These are phyloP conservation scores for Calcarius ornatus DNA, from an alignment of 2,113 vertebrate genomes.

Conservation along the genomic window DNA sequence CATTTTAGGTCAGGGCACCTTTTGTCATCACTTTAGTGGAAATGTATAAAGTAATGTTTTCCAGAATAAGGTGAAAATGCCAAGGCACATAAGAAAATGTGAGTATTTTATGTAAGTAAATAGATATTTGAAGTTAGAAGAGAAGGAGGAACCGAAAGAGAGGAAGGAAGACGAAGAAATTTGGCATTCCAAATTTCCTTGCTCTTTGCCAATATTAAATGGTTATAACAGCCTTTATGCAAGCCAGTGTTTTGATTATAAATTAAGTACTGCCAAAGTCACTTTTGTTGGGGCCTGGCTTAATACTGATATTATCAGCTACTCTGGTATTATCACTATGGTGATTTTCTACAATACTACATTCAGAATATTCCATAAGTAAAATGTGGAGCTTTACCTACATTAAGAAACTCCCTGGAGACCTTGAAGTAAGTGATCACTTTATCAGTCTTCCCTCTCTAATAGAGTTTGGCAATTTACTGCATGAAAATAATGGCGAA, in stretches of 20 bases:
- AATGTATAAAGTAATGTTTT: background rate
- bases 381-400: conserved; percentile 22
- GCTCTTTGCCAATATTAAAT: background rate
- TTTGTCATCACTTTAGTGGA: conserved; percentile 14
- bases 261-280: background rate
- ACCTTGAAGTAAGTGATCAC: conserved; percentile 36
- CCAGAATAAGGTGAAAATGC: conserved; percentile 6
- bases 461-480: conserved; percentile 41
- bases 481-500: conserved; percentile 47
- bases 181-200: background rate
- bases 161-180: background rate
- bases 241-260: background rate
- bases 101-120: background rate
- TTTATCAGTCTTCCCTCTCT: conserved; percentile 35
- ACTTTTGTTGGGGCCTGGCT: background rate
- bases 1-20: background rate
- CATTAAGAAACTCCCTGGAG: conserved; percentile 34
- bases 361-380: conserved; percentile 4
- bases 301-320: background rate
- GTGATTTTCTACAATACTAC: background rate
- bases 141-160: background rate
- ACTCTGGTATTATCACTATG: background rate
- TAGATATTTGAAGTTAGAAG: background rate
- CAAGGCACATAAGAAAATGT: background rate
- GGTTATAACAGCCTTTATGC: background rate